These are phyloP conservation scores for Drosophila funebris DNA, from an alignment of 1,140 invertebrate genomes.

Conservation along the genomic window DNA sequence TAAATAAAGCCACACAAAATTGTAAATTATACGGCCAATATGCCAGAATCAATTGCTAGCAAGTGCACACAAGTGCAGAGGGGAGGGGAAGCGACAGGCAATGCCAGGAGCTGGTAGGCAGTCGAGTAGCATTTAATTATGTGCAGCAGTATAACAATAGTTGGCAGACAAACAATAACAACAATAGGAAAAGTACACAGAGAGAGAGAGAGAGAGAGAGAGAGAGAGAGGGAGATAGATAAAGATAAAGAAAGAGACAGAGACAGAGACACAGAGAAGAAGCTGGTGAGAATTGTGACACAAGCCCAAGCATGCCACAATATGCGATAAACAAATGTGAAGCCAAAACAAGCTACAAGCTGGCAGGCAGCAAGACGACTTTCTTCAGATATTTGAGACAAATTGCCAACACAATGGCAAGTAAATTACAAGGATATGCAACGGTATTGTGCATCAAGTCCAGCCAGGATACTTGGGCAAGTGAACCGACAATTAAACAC, in stretches of 20 bases:
- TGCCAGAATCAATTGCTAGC: slow-evolving; percentile 54
- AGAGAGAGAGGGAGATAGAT: neutral
- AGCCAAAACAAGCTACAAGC: slow-evolving; percentile 10
- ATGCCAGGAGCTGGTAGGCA: neutral
- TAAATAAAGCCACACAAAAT: slow-evolving; percentile 37
- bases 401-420: slow-evolving; percentile 62
- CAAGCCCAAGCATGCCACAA: slow-evolving; percentile 61
- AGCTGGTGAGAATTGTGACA: slow-evolving; percentile 18
- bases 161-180: slow-evolving; percentile 5
- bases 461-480: slow-evolving; percentile 15
- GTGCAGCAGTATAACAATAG: slow-evolving; percentile 43
- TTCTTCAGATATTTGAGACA: slow-evolving; percentile 67
- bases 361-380: neutral
- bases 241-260: neutral
- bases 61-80: neutral
- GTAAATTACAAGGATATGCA: slow-evolving; percentile 49
- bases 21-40: slow-evolving; percentile 66
- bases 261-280: neutral
- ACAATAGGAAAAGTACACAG: slow-evolving; percentile 17
- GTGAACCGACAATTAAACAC: slow-evolving; percentile 69
- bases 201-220: neutral
- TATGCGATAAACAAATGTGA: slow-evolving; percentile 58
- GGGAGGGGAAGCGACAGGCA: neutral
- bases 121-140: slow-evolving; percentile 66
- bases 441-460: slow-evolving; percentile 9